Conservation (phyloP, 1,140 invertebrate genomes). For the Luehdorfia chinensis region DNA sequence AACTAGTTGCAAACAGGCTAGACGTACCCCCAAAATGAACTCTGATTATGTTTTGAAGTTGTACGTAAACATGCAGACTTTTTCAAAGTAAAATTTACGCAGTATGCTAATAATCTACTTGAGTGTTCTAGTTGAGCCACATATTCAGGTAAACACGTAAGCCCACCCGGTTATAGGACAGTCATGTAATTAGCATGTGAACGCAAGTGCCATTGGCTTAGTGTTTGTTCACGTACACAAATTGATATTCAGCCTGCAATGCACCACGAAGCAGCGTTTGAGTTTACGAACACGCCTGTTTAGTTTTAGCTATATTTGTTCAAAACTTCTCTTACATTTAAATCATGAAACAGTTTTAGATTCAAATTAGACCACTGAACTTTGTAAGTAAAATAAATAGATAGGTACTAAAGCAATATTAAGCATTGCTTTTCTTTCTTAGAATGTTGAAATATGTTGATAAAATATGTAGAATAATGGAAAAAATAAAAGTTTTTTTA, state of each 20-base stretch:
- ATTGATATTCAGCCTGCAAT: conserved; percentile 49
- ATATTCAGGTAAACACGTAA: conserved; percentile 11
- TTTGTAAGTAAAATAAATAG: neutral
- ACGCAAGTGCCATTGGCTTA: conserved; percentile 14
- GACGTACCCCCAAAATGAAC: no score
- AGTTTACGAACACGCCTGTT: conserved; percentile 23
- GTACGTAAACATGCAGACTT: no score
- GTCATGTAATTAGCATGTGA: conserved; percentile 19
- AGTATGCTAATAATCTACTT: conserved; percentile 16
- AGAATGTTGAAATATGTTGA: no score
- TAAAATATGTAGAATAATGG: no score
- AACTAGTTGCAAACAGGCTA: no score
- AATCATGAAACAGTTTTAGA: neutral
- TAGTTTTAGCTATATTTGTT: conserved; percentile 11
- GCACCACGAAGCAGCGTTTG: conserved; percentile 25
- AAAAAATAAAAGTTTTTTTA: no score
- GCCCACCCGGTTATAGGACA: conserved; percentile 6
- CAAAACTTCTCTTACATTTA: conserved; percentile 2
- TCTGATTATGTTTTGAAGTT: no score
- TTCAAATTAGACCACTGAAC: neutral
- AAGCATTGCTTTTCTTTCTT: no score
- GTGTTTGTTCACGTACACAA: conserved; percentile 28
- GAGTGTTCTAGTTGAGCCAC: conserved; percentile 2
- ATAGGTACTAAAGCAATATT: no score
- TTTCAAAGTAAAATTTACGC: conserved; percentile 7